phyloP scores from a whole-genome alignment of 2,797 vertebrate genomes.

The Sebastes wilsoni region DNA sequence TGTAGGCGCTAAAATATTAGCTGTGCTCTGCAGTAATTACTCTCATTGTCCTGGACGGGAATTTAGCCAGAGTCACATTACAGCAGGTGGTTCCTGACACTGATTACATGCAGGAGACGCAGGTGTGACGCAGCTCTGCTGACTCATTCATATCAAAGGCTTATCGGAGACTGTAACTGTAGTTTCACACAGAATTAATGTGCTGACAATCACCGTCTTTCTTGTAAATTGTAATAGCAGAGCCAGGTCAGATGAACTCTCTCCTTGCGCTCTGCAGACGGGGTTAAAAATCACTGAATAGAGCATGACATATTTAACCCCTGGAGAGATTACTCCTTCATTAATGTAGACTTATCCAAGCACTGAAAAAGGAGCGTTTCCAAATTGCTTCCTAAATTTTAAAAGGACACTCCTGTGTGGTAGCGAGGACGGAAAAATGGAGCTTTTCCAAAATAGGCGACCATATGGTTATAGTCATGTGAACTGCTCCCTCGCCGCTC shows the following conservation, averaged over 20 bases:
- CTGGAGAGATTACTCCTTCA: conserved; percentile 34
- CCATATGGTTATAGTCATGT: conserved; percentile 15
- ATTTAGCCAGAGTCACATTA: not conserved
- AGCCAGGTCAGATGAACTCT: not conserved
- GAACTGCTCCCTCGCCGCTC: not conserved
- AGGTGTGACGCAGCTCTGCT: conserved; percentile 6
- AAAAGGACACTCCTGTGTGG: not conserved
- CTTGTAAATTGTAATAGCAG: not conserved
- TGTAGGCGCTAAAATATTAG: conserved; percentile 14
- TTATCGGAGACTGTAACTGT: not conserved
- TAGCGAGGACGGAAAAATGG: not conserved
- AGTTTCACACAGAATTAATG: not conserved
- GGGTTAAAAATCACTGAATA: conserved; percentile 44
- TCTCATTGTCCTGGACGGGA: conserved; percentile 18
- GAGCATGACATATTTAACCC: conserved; percentile 29
- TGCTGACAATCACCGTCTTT: not conserved
- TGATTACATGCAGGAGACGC: not conserved
- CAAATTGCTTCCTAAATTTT: conserved; percentile 3
- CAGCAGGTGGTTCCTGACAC: conserved; percentile 6
- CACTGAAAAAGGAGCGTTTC: conserved; percentile 17
- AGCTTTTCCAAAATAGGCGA: not conserved
- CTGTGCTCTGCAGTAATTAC: conserved; percentile 33
- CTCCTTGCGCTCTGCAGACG: not conserved
- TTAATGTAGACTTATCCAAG: conserved; percentile 30
- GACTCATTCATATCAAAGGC: not conserved